Conservation (phyloP, 2,888 invertebrate genomes). For the Acleris holmiana region DNA sequence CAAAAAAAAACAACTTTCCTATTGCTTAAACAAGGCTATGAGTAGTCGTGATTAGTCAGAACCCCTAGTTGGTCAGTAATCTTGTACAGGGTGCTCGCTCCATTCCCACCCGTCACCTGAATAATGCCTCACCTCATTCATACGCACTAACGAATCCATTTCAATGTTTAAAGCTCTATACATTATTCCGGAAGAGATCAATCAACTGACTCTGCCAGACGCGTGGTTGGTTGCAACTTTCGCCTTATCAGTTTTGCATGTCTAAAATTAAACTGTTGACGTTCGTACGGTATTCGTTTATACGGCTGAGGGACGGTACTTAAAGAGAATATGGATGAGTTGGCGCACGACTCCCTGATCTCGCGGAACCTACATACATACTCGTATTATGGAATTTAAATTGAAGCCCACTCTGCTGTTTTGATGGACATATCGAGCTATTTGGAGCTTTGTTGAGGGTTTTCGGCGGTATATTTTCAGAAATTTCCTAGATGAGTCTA, state of each 20-base stretch:
- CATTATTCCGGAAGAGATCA: constrained; percentile 64
- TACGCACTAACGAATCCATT: constrained; percentile 71
- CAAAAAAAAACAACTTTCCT: no score
- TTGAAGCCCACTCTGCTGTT: no score
- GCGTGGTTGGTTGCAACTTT: constrained; percentile 14
- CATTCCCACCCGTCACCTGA: constrained; percentile 67
- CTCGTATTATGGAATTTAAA: no score
- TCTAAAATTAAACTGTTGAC: constrained; percentile 31
- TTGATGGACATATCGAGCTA: no score
- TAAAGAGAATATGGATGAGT: no score
- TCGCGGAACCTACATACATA: no score
- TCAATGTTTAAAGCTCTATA: constrained; percentile 66
- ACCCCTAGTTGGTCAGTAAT: constrained; percentile 82
- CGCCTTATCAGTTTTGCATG: constrained; percentile 36
- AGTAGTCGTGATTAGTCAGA: constrained; percentile 50
- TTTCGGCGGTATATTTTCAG: no score
- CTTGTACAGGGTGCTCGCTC: constrained; percentile 66
- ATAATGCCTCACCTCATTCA: constrained; percentile 77
- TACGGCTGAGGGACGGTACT: neutral
- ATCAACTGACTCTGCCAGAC: constrained; percentile 28
- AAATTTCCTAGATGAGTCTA: no score
- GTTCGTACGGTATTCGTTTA: neutral
- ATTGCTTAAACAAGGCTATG: no score
- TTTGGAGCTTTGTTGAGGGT: no score
- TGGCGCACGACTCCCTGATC: no score